Conservation (phyloP, 2,888 invertebrate species). For the Papilio gigon region DNA sequence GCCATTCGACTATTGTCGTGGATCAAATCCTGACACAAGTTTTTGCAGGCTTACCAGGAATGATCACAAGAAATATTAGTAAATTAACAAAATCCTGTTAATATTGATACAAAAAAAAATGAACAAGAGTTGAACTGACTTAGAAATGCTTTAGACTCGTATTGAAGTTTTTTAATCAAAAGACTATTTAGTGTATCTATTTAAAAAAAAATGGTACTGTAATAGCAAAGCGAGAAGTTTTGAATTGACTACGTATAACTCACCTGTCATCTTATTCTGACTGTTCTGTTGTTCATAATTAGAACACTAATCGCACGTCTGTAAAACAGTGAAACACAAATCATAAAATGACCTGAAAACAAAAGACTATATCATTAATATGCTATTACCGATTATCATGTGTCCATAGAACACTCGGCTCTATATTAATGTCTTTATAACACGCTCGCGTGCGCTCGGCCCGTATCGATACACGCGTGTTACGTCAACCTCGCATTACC, state of each 20-base stretch:
- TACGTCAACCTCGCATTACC: slow-evolving; percentile 58
- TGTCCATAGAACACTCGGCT: slow-evolving; percentile 52
- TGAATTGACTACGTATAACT: not conserved
- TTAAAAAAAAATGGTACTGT: too few relatives aligned
- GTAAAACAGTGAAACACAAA: not conserved
- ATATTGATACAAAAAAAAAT: too few relatives aligned
- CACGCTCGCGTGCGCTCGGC: slow-evolving; percentile 68
- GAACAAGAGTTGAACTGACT: too few relatives aligned
- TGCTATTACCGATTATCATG: slow-evolving; percentile 62
- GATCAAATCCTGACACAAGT: too few relatives aligned
- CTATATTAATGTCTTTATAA: slow-evolving; percentile 76
- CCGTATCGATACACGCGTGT: slow-evolving; percentile 63
- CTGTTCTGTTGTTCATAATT: not conserved
- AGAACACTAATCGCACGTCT: slow-evolving; percentile 10
- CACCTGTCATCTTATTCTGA: not conserved
- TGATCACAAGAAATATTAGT: too few relatives aligned
- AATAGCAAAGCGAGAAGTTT: not conserved
- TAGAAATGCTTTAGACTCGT: too few relatives aligned
- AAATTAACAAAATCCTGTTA: too few relatives aligned
- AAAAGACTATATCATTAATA: slow-evolving; percentile 42
- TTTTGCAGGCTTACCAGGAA: too few relatives aligned
- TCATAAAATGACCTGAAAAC: slow-evolving; percentile 19
- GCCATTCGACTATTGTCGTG: too few relatives aligned
- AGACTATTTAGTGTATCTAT: too few relatives aligned
- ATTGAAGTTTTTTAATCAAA: too few relatives aligned